Percentiles rank a stretch among this genome's conserved stretches.
Conservation (phyloP, 2,797 vertebrate genomes). For the Sebastiscus tertius region DNA sequence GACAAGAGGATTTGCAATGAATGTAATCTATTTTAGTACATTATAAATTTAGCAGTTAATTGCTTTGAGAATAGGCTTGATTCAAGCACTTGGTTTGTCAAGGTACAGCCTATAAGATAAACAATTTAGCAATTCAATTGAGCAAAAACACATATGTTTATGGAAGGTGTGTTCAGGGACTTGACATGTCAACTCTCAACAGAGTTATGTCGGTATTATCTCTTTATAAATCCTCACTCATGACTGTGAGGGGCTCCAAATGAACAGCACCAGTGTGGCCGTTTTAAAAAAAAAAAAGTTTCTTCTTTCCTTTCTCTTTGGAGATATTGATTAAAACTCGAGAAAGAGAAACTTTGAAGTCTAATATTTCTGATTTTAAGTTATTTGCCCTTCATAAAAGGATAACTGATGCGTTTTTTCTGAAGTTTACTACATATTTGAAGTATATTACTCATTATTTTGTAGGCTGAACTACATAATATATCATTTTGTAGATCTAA, state of each 20-base stretch:
- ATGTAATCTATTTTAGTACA: conserved; percentile 44
- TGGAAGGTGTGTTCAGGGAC: conserved; percentile 20
- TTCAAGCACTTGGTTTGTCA: conserved; percentile 1
- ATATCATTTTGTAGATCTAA: conserved; percentile 20
- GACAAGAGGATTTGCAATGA: conserved; percentile 31
- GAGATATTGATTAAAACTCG: conserved; percentile 8
- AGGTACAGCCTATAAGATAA: conserved; percentile 21
- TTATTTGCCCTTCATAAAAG: background rate
- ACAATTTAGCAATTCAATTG: conserved; percentile 51
- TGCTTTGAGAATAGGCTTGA: conserved; percentile 43
- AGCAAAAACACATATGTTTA: conserved; percentile 42
- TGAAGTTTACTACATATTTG: background rate
- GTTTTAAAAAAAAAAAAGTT: conserved; percentile 14
- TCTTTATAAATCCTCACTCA: conserved; percentile 39
- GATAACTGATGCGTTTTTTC: background rate
- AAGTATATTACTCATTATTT: background rate
- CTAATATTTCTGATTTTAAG: background rate
- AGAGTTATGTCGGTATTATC: conserved; percentile 28
- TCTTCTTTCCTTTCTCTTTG: background rate
- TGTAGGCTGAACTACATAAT: conserved; percentile 7
- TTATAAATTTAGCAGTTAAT: conserved; percentile 43
- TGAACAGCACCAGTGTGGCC: conserved; percentile 2
- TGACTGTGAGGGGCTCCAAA: conserved; percentile 8
- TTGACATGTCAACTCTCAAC: conserved; percentile 44
- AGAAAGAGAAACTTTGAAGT: background rate